phyloP scores from a whole-genome alignment of 2,797 vertebrate genomes.

The Eulemur albifrons region DNA sequence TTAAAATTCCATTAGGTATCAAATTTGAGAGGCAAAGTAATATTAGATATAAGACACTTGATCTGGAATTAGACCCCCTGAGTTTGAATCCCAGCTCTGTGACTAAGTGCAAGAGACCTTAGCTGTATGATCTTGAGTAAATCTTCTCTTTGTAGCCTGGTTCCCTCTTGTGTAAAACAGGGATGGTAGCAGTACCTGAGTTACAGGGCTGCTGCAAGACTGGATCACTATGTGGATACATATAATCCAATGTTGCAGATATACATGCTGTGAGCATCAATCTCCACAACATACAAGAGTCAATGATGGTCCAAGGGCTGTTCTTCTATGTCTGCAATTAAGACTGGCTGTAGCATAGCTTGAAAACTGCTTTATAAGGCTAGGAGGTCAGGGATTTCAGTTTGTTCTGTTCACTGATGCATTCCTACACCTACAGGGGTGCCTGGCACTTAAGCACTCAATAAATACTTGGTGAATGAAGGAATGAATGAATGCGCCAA shows the following conservation, averaged over 20 bases:
- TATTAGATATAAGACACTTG: background rate
- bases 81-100: background rate
- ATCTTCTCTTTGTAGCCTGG: background rate
- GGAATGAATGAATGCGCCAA: background rate
- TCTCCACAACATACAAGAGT: background rate
- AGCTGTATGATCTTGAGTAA: background rate
- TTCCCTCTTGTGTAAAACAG: background rate
- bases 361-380: background rate
- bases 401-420: background rate
- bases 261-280: rapidly evolving
- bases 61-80: background rate
- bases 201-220: background rate
- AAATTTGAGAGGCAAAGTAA: background rate
- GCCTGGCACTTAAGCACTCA: background rate
- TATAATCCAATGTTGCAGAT: background rate
- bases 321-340: background rate
- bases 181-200: background rate
- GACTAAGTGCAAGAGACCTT: background rate
- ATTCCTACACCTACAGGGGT: background rate
- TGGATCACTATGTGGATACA: no score
- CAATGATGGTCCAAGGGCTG: background rate
- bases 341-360: background rate
- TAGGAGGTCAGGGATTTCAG: background rate
- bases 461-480: background rate
- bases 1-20: background rate